Base-by-base conservation (phyloP, 2,888 invertebrate genomes). In the Lagria hirta region DNA sequence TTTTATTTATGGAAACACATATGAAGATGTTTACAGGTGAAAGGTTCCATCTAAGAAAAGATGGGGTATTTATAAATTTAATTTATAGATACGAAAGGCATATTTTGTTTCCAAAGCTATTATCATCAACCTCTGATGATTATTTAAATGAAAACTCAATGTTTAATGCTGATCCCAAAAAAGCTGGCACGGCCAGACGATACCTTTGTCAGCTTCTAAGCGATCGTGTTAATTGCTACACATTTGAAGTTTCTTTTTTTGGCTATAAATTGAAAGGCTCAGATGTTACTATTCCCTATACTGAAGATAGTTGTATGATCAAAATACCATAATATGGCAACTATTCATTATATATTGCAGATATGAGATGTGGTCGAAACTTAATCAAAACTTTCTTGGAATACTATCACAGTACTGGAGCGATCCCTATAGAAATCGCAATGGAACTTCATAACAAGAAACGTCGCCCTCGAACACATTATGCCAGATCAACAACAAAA, bases 1-100 rank as follows among this genome's bases (percentile, higher is more conserved):
- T 36, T 98, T 97, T 72, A 86, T 97, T 49, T 91, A 94, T 62
- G 98, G 97, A 12, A 97, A 95, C 68, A 86, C 89, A 0, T 94
- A 91, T 61, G 91, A 92, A 60, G 92, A 94, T 66, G 91, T 94
- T 8, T 89, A 88, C 73, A 82, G 88, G 87, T 86, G 71, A 55
- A 55, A 22, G 17, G 26, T 24, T 29, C 13, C 6, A 15, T 3
- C 10, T 26, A 20, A 17, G 2, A 12, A n/a, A 32, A 21, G 14
- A 20, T 6, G 4, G n/a, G 21, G 21, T 10, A 16, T 18, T 6
- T 18, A 6, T 18, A 6, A 18, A 5, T 18, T 18, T 18, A 18
- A 6, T 61, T 66, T 78, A 66, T 62, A 88, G 92, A 64, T 93
- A 92, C 67, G 96, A 98, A 70, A 80, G 94, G 15, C 98, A 98